Evolutionary conservation across 1,140 invertebrate genomes (phyloP), one percentile per base, ranked within the genome.

Genomic region (Colletes gigas): DNA sequence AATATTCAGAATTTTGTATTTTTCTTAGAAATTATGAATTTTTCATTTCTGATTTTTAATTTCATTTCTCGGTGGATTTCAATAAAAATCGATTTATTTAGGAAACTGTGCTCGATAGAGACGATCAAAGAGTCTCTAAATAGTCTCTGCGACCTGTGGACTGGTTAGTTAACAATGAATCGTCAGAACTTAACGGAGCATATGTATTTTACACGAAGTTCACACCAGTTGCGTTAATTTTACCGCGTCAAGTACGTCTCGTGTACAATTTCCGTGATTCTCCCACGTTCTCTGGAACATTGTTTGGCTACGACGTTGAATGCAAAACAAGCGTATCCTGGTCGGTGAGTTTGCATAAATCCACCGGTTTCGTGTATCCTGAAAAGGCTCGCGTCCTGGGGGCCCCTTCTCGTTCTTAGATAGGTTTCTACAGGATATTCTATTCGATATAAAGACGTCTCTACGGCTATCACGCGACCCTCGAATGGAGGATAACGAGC

Each of bases 211-310:
- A 30, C n/a, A 52, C 10, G 12, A 5, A 57, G 77, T 66, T 79
- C 69, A 50, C 69, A 39, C 70, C 17, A 8, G 12, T 1, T 39
- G 77, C 21, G 70, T 79, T 79, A 73, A 79, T 81, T 67, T 57
- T 39, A n/a, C 47, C 60, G 65, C 39, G 15, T 21, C 10, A 19
- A 55, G n/a, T 55, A 54, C 54, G 52, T 70, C 77, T 70, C 63
- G 21, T 71, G 39, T 67, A 75, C 57, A 47, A 69, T 80, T 73
- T 83, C 65, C 71, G 47, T 44, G 65, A 66, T 75, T 81, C 72
- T 83, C 81, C 69, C 81, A 83, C 76, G 81, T 73, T 80, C 54
- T 47, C 50, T 4, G 17, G 30, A 50, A 60, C 63, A 80, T 67
- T 75, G 78, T 75, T 81, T 47, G 50, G 30, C 69, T 17, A 59